Conservation (phyloP, 2,113 vertebrate genomes). For the Petroica traversi region DNA sequence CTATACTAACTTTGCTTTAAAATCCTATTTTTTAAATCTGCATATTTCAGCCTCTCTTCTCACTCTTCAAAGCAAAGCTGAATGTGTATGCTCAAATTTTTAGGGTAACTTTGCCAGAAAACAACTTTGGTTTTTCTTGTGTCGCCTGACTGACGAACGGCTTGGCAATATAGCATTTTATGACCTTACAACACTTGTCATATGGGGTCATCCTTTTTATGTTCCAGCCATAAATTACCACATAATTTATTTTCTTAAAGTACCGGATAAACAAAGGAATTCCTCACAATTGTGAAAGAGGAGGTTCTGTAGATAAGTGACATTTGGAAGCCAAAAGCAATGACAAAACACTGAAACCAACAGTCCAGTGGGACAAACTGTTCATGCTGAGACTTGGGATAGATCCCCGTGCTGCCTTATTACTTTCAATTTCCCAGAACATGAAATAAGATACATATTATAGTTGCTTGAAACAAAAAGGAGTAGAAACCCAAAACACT, state of each 20-base stretch:
- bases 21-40: too few relatives aligned
- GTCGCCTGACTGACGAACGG: rapidly evolving
- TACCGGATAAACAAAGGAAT: not conserved
- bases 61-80: not conserved
- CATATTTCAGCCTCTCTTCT: not conserved
- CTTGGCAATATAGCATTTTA: not conserved
- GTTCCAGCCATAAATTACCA: not conserved
- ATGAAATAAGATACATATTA: not conserved
- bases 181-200: rapidly evolving
- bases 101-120: not conserved
- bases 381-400: not conserved
- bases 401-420: not conserved
- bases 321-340: not conserved
- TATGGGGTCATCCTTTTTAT: not conserved
- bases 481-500: not conserved
- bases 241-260: rapidly evolving
- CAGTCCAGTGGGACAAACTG: too few relatives aligned
- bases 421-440: not conserved
- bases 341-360: not conserved
- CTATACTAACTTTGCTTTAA: too few relatives aligned
- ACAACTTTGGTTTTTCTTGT: not conserved
- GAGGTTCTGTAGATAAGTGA: not conserved
- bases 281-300: rapidly evolving
- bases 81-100: not conserved
- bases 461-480: not conserved